Base-by-base conservation (phyloP, 2,113 vertebrate species). In the Melanerpes aurifrons region DNA sequence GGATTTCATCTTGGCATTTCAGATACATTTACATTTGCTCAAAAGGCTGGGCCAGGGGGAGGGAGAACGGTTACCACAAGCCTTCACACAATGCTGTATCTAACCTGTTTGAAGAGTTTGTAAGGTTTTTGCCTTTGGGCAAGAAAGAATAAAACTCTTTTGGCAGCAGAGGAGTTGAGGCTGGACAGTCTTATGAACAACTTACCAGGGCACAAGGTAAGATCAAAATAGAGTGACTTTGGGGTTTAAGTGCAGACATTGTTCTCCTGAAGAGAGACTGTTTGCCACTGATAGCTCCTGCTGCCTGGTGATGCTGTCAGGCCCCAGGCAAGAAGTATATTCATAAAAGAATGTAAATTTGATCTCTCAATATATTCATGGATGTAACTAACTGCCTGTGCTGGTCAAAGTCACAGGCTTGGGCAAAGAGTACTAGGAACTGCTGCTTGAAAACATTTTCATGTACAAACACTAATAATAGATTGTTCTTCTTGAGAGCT, bases 1-100 rank as follows among this genome's bases (percentile, higher is more conserved):
- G 87, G 68, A 70, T 61, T 96, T 93, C 56, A 77, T 28, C 70
- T 90, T 86, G 93, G n/a, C 61, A 78, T 96, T 96, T 94, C 68
- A 77, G 61, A 94, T 28, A 45, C 73, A 18, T 86, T 88, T 72
- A 61, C 67, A 48, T 89, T 40, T 72, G 59, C 54, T 89, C 24
- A 77, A 4, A 90, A 1, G 7, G 62, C 28, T 3, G 8, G 76
- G 31, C n/a, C 5, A 16, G 3, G 9, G 31, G 47, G 15, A 50
- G 32, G 32, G 47, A 43, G 29, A 45, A 43, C 1, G 1, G 37
- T 62, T 76, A 74, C 47, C 57, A 15, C 2, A 20, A 75, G 40
- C 22, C 62, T 25, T 26, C 5, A 3, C 31, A 7, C n/a, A 37
- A 15, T 16, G 40, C 50, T 0, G 2, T 53, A 56, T n/a, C 43